These are phyloP conservation scores for Pogona vitticeps DNA, from an alignment of 2,113 vertebrate genomes.

Conservation along the genomic window DNA sequence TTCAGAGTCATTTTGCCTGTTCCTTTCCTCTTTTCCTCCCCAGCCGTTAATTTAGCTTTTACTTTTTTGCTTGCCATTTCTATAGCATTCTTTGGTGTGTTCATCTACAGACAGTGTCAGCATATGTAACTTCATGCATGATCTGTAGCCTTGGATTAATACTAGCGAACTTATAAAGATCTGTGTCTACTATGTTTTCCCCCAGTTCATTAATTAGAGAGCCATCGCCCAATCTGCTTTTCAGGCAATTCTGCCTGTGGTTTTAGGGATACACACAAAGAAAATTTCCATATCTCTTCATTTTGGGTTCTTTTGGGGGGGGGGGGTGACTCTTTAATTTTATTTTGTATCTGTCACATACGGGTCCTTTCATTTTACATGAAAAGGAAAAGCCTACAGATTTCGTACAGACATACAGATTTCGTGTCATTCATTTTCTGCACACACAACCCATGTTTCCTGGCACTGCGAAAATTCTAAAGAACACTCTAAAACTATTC, in stretches of 20 bases:
- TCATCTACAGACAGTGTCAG: neutral
- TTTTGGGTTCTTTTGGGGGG: too few relatives aligned
- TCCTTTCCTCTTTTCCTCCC: neutral
- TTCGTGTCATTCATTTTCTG: too few relatives aligned
- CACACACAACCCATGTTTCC: too few relatives aligned
- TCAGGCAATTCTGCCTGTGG: neutral
- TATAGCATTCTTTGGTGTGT: neutral
- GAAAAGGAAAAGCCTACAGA: too few relatives aligned
- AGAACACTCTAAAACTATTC: too few relatives aligned
- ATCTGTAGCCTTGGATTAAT: neutral
- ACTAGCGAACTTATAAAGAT: neutral
- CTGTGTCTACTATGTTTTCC: neutral
- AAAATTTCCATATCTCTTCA: too few relatives aligned
- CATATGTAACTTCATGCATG: neutral
- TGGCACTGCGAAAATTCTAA: too few relatives aligned
- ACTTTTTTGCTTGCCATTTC: neutral
- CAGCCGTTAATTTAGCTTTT: neutral
- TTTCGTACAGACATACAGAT: too few relatives aligned
- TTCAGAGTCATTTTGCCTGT: neutral
- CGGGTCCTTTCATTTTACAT: too few relatives aligned
- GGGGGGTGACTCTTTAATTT: too few relatives aligned
- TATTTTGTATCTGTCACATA: too few relatives aligned
- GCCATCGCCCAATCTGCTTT: neutral
- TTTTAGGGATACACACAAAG: neutral
- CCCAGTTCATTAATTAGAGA: neutral